These are phyloP conservation scores for Pandemis corylana DNA, from an alignment of 2,888 invertebrate species.

Conservation along the genomic window DNA sequence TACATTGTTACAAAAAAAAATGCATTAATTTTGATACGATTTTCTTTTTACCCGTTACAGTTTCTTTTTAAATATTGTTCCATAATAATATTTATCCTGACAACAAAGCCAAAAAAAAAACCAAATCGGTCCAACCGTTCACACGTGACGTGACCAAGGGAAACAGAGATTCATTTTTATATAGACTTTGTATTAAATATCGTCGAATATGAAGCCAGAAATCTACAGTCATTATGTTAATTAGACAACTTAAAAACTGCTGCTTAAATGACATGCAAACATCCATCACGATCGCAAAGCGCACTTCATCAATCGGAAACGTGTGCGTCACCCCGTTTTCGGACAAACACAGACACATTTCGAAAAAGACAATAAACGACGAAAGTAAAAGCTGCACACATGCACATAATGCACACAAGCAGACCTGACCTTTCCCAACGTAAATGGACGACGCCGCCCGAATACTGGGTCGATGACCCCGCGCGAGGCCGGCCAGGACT, in stretches of 20 bases:
- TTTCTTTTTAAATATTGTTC: no score
- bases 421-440: constrained; percentile 81
- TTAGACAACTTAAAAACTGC: no score
- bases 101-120: no score
- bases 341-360: constrained; percentile 24
- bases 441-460: constrained; percentile 72
- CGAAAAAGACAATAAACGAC: constrained; percentile 51
- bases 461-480: constrained; percentile 67
- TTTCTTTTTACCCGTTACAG: no score
- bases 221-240: background rate
- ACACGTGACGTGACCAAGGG: no score
- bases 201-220: no score
- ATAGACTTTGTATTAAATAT: no score
- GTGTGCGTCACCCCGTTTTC: constrained; percentile 11
- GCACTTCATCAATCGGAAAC: background rate
- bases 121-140: no score
- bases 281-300: background rate
- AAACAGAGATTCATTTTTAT: no score
- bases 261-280: background rate
- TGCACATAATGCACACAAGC: constrained; percentile 54
- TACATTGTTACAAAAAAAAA: no score
- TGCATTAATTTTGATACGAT: no score
- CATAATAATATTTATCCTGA: no score
- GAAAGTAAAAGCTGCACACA: constrained; percentile 77
- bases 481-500: constrained; percentile 75